A percentile compares a stretch with the other conserved stretches of the same genome.
These are phyloP conservation scores for Lamprotornis superbus DNA, from an alignment of 2,113 vertebrate species.

Conservation along the genomic window DNA sequence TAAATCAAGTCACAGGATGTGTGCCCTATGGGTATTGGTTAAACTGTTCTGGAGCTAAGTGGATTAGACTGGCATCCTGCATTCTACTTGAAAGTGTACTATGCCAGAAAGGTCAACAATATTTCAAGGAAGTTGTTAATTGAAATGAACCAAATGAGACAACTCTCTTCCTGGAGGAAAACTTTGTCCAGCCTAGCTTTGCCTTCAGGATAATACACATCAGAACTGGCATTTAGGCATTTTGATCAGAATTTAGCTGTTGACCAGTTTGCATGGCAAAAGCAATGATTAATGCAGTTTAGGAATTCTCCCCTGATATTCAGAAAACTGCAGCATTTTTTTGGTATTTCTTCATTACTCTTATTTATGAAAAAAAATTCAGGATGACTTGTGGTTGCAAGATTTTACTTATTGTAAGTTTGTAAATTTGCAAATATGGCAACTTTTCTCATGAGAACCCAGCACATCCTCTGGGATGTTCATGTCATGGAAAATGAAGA, in stretches of 20 bases:
- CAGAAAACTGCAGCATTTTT: background rate
- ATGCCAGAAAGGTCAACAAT: slow-evolving; percentile 54
- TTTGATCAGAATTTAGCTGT: background rate
- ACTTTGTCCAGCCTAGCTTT: background rate
- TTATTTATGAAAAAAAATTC: background rate
- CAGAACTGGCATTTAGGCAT: background rate
- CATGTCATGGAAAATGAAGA: background rate
- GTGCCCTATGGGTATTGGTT: slow-evolving; percentile 56
- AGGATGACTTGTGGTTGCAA: background rate
- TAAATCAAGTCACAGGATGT: slow-evolving; percentile 70
- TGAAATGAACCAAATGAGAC: slow-evolving; percentile 65
- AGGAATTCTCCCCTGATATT: background rate
- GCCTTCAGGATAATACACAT: background rate
- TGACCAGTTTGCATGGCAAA: background rate
- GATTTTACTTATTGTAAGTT: background rate
- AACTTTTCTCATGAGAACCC: background rate
- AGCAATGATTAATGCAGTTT: background rate
- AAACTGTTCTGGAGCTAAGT: slow-evolving; percentile 62
- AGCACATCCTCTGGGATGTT: background rate
- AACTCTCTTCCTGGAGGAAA: slow-evolving; percentile 39
- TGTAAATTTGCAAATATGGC: background rate
- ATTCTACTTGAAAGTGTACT: slow-evolving; percentile 43
- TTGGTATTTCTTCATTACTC: background rate
- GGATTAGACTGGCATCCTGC: slow-evolving; percentile 64
- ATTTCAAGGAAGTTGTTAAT: slow-evolving; percentile 65